Evolutionary conservation across 1,140 invertebrate genomes (phyloP).

Genomic region (Drosophila albomicans): DNA sequence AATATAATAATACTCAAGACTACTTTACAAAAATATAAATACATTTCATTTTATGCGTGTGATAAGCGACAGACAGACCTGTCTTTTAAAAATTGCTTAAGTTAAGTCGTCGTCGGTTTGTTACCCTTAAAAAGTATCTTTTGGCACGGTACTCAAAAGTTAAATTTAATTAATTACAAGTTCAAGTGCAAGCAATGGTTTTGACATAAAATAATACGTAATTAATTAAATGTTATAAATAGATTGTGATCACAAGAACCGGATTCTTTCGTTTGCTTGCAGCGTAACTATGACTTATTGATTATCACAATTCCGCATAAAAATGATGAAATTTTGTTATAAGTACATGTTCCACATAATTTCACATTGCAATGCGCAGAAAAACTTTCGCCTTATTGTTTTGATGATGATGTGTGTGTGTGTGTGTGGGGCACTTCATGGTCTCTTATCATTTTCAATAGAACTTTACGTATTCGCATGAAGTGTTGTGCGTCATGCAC

Average conservation of each 20-base stretch:
- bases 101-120: not conserved
- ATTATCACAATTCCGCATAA: not conserved
- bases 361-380: conserved; percentile 6
- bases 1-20: too few relatives aligned
- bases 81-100: not conserved
- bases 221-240: conserved; percentile 6
- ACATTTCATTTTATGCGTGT: too few relatives aligned
- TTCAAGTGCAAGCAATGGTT: conserved; percentile 3
- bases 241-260: conserved; percentile 4
- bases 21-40: too few relatives aligned
- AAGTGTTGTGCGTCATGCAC: conserved; percentile 64
- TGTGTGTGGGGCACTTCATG: not conserved
- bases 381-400: not conserved
- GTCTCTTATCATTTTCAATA: conserved; percentile 32
- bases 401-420: not conserved
- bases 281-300: not conserved
- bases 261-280: not conserved
- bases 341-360: not conserved
- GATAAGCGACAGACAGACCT: too few relatives aligned
- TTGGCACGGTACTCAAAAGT: not conserved
- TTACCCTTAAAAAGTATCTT: not conserved
- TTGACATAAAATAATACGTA: conserved; percentile 3
- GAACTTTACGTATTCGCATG: conserved; percentile 25
- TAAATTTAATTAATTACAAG: not conserved
- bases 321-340: not conserved